These are phyloP conservation scores for Keiferia lycopersicella DNA, from an alignment of 2,888 invertebrate genomes.

Conservation along the genomic window DNA sequence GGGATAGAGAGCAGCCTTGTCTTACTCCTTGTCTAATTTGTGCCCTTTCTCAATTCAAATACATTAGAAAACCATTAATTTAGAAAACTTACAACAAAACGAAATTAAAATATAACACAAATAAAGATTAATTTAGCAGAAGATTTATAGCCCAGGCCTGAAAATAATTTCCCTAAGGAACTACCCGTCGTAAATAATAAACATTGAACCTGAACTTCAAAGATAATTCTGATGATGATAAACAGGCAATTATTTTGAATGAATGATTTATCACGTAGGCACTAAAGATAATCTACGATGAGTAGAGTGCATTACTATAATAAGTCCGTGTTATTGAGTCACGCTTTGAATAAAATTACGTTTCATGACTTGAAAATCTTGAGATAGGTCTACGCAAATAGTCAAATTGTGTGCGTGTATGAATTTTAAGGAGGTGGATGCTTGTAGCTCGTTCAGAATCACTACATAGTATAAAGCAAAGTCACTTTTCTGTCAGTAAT, in stretches of 20 bases:
- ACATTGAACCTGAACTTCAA: constrained; percentile 9
- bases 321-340: neutral
- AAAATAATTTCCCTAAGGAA: too few relatives aligned
- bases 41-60: too few relatives aligned
- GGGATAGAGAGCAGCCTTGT: too few relatives aligned
- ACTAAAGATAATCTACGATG: constrained; percentile 5
- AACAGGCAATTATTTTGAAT: neutral
- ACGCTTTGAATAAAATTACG: constrained; percentile 9
- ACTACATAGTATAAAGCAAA: too few relatives aligned
- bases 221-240: constrained; percentile 1
- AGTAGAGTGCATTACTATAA: neutral
- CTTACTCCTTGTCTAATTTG: too few relatives aligned
- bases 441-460: too few relatives aligned
- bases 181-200: neutral
- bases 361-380: neutral
- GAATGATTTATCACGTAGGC: neutral
- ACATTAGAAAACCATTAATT: too few relatives aligned
- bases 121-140: too few relatives aligned
- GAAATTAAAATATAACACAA: too few relatives aligned
- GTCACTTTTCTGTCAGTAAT: too few relatives aligned
- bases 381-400: constrained; percentile 5
- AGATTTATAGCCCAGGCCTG: too few relatives aligned
- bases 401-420: neutral
- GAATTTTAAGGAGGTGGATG: neutral
- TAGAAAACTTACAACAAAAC: too few relatives aligned